Base-by-base conservation (phyloP, 2,797 vertebrate species). In the Argentina silus region DNA sequence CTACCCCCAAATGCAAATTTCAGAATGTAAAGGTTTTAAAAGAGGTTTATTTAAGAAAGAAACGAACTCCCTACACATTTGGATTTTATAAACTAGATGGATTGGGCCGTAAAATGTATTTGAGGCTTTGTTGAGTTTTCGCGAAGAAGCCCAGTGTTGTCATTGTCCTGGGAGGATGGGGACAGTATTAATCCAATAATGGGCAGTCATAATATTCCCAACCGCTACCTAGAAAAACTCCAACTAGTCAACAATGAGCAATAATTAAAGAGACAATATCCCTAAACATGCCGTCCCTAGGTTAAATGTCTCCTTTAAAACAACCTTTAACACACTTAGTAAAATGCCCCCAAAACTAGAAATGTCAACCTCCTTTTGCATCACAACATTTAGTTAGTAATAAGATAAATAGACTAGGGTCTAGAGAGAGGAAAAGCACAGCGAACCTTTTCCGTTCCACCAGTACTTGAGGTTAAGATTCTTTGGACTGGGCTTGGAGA, bases 391-490 rank as follows among this genome's bases (percentile, higher is more conserved):
- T 78, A 19, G 79, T 67, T 81, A 36, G 27, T 36, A 82, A 80
- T 55, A 51, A 87, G 83, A 87, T 85, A 87, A 84, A 91, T 87
- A 83, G 84, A 88, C 80, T 78, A 71, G 84, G 84, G 77, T 77
- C 57, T 69, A 50, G 84, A 87, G 84, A 87, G 74, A 73, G 86
- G 83, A 75, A 91, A 90, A 90, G 81, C 85, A 87, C 81, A 80
- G 86, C 87, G 45, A 90, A 87, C 86, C 89, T 93, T 93, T 93
- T 91, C 90, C 90, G 88, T 92, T 89, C 83, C 87, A 88, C 82
- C 80, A 89, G 86, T 88, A 84, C 86, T 91, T 93, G 92, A 93
- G 92, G 91, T 94, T 93, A 92, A 89, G 90, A 92, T 93, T 93
- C 86, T 93, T 93, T 93, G 90, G 91, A 93, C 88, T 77, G 86